These are phyloP conservation scores for Gymnoscopelus braueri DNA, from an alignment of 2,797 vertebrate genomes.

Conservation along the genomic window DNA sequence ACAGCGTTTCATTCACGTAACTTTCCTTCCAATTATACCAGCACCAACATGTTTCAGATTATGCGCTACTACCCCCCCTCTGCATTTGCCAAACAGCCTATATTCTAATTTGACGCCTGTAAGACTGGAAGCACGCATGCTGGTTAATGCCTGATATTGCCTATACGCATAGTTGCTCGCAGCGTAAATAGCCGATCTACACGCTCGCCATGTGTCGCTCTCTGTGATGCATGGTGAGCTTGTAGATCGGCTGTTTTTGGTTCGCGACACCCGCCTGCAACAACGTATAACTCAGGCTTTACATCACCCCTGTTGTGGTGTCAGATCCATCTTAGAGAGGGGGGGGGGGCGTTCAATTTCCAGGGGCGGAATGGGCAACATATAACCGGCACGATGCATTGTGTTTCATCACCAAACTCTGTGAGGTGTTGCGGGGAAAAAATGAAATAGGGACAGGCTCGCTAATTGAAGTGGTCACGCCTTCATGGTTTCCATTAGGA, in stretches of 20 bases:
- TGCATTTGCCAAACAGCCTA: conserved; percentile 51
- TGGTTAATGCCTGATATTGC: conserved; percentile 13
- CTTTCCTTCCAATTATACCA: conserved; percentile 62
- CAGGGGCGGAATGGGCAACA: conserved; percentile 38
- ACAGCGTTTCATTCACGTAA: conserved; percentile 46
- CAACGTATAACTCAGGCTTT: too few species aligned
- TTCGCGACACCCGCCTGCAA: too few species aligned
- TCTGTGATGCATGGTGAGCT: not conserved
- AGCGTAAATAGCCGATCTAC: too few species aligned
- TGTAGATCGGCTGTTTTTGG: too few species aligned
- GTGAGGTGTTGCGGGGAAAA: conserved; percentile 71
- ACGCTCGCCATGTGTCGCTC: too few species aligned
- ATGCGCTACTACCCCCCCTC: conserved; percentile 33
- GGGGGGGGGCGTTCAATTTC: conserved; percentile 57
- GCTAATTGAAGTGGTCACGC: conserved; percentile 76
- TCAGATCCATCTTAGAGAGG: conserved; percentile 56
- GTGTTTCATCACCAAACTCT: conserved; percentile 66
- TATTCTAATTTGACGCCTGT: conserved; percentile 55
- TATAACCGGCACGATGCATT: conserved; percentile 39
- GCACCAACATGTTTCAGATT: conserved; percentile 49
- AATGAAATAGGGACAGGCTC: conserved; percentile 62
- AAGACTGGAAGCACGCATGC: conserved; percentile 36
- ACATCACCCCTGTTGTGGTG: conserved; percentile 40
- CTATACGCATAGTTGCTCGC: too few species aligned
- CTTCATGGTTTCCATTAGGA: conserved; percentile 72